Conservation (phyloP, 2,888 invertebrate genomes). For the Euplagia quadripunctaria region DNA sequence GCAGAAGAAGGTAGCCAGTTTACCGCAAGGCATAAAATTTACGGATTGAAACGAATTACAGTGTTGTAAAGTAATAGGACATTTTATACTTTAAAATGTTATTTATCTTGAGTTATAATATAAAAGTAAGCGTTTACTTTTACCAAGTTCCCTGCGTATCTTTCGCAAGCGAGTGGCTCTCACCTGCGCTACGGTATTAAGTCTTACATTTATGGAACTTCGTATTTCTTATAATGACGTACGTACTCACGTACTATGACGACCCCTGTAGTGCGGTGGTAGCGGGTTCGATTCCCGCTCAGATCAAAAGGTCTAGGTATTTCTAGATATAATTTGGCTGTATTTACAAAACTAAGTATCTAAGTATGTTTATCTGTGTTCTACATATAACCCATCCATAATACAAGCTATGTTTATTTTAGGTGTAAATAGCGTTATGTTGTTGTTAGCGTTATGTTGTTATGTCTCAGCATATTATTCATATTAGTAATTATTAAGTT, state of each 20-base stretch:
- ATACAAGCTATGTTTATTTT: too few relatives aligned
- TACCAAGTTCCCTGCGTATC: neutral
- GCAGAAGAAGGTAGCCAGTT: too few relatives aligned
- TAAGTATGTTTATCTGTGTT: too few relatives aligned
- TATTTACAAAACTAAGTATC: too few relatives aligned
- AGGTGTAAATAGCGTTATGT: too few relatives aligned
- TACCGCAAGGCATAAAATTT: neutral
- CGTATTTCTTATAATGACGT: neutral
- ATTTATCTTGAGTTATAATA: neutral
- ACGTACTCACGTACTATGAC: neutral
- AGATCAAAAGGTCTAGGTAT: neutral
- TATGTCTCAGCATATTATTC: too few relatives aligned
- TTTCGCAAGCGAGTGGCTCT: neutral
- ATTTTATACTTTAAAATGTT: neutral
- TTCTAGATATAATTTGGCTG: too few relatives aligned
- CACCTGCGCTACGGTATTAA: neutral
- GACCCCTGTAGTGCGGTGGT: neutral
- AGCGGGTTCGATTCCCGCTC: neutral
- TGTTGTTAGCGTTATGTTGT: too few relatives aligned
- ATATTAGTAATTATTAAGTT: too few relatives aligned
- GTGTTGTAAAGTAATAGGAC: neutral
- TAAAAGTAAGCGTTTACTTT: neutral
- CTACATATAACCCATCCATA: too few relatives aligned
- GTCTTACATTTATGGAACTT: neutral
- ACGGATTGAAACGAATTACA: neutral